These are phyloP conservation scores for Pampusana beccarii DNA, from an alignment of 2,113 vertebrate genomes.

Conservation along the genomic window DNA sequence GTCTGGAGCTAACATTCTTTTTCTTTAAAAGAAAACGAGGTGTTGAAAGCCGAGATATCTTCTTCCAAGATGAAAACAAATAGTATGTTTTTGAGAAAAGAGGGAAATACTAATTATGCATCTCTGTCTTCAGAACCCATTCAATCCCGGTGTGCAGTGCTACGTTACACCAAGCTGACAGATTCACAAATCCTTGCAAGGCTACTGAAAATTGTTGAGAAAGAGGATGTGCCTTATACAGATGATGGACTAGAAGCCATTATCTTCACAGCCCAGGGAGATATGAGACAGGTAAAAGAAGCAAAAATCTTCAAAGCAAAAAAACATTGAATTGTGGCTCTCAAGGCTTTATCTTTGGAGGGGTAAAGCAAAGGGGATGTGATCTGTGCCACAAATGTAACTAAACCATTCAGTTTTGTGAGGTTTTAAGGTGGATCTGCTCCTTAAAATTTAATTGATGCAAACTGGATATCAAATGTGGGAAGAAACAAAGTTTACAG, in stretches of 20 bases:
- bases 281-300: constrained; percentile 93
- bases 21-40: not conserved
- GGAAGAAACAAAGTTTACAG: not conserved
- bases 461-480: not conserved
- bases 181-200: constrained; percentile 90
- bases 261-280: constrained; percentile 97
- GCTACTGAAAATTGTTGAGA: constrained; percentile 87
- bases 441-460: not conserved
- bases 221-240: constrained; percentile 81
- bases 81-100: not conserved
- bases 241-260: constrained; percentile 95
- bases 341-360: not conserved
- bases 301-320: not conserved
- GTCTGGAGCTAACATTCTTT: not conserved
- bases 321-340: not conserved
- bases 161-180: constrained; percentile 93
- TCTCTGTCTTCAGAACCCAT: constrained; percentile 84
- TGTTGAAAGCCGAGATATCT: not conserved
- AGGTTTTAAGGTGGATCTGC: not conserved
- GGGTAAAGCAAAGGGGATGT: not conserved
- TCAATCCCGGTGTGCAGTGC: constrained; percentile 94
- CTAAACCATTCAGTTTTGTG: not conserved
- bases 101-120: not conserved
- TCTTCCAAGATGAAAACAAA: not conserved
- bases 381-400: not conserved